Conservation (phyloP, 2,797 vertebrate species). For the Aselliscus stoliczkanus region DNA sequence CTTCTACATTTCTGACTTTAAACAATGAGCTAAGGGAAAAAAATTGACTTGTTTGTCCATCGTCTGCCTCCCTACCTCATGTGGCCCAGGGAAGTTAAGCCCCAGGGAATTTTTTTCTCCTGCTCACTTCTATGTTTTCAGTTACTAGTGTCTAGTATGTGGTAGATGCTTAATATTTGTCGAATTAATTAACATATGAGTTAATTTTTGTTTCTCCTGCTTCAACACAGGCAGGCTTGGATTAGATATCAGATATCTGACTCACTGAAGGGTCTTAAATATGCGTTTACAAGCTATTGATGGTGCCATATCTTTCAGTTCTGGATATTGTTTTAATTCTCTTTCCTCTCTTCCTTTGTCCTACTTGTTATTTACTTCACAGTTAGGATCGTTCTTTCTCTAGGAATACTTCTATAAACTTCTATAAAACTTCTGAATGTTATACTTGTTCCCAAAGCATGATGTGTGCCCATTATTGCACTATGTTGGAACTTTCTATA, state of each 20-base stretch:
- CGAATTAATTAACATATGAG: background rate
- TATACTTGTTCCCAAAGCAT: background rate
- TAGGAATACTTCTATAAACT: background rate
- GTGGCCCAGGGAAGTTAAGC: background rate
- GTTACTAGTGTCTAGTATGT: background rate
- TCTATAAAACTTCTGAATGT: background rate
- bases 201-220: background rate
- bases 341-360: background rate
- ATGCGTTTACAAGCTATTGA: background rate
- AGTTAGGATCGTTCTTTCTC: background rate
- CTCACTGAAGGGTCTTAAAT: background rate
- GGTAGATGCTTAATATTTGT: background rate
- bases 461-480: fast-evolving
- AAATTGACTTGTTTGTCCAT: background rate
- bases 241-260: background rate
- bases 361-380: background rate
- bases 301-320: background rate
- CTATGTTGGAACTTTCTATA: background rate
- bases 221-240: background rate
- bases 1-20: constrained; percentile 36
- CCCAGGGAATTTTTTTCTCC: background rate
- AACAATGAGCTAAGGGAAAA: background rate
- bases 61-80: background rate
- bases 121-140: background rate
- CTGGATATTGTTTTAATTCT: background rate